phyloP scores from a whole-genome alignment of 2,113 vertebrate genomes.

The cattle (Bos taurus) region ARS-UCD2.0 NC_037347.1:47297001-47297500 shows the following conservation, averaged over 20 bases:
- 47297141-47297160: not conserved
- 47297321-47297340: not conserved
- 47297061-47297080: not conserved
- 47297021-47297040: not conserved
- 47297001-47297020: not conserved
- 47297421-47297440: not conserved
- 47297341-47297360: not conserved
- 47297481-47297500: not conserved
- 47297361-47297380: not conserved
- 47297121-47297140: not conserved
- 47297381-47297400: not conserved
- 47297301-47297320: not conserved
- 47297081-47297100: not conserved
- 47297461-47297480: not conserved
- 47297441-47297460: not conserved
- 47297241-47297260: not conserved
- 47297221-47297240: not conserved
- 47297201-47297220: not conserved
- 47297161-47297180: not conserved
- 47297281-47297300: accelerated
- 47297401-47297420: not conserved
- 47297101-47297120: not conserved
- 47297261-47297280: not conserved
- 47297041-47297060: not conserved
- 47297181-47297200: not conserved